Percentiles rank a stretch among this genome's conserved stretches.
Conservation (phyloP, 2,888 invertebrate species). For the Perizoma affinitatum region DNA sequence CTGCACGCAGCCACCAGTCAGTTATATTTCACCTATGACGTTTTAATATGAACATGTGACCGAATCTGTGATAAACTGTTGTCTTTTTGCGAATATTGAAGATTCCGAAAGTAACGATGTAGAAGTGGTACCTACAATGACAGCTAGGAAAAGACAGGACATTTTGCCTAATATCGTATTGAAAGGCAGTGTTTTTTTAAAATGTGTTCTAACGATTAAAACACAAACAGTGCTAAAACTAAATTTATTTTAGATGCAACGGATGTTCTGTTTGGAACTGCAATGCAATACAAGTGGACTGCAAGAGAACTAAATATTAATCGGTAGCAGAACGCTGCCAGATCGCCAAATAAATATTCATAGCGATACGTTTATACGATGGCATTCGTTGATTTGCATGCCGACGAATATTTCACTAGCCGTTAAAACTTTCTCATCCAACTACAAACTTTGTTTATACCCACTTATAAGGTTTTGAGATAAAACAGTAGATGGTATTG, state of each 20-base stretch:
- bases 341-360: conserved; percentile 28
- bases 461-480: too few species aligned
- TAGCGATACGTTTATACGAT: conserved; percentile 21
- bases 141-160: too few species aligned
- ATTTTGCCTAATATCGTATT: too few species aligned
- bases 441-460: too few species aligned
- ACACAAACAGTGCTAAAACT: conserved; percentile 1
- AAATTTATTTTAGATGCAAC: conserved; percentile 13
- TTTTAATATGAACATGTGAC: conserved; percentile 40
- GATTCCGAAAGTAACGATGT: not conserved
- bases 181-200: too few species aligned
- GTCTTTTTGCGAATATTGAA: conserved; percentile 21
- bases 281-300: conserved; percentile 23
- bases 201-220: not conserved
- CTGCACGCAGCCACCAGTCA: conserved; percentile 58
- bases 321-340: conserved; percentile 26
- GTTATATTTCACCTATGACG: conserved; percentile 42
- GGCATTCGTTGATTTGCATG: conserved; percentile 15
- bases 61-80: conserved; percentile 29
- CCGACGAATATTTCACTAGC: not conserved
- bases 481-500: too few species aligned
- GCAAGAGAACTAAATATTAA: conserved; percentile 30
- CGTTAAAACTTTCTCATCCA: too few species aligned
- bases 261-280: conserved; percentile 15
- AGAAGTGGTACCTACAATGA: not conserved